phyloP scores from a whole-genome alignment of 2,888 invertebrate species.

The Sicus ferrugineus region DNA sequence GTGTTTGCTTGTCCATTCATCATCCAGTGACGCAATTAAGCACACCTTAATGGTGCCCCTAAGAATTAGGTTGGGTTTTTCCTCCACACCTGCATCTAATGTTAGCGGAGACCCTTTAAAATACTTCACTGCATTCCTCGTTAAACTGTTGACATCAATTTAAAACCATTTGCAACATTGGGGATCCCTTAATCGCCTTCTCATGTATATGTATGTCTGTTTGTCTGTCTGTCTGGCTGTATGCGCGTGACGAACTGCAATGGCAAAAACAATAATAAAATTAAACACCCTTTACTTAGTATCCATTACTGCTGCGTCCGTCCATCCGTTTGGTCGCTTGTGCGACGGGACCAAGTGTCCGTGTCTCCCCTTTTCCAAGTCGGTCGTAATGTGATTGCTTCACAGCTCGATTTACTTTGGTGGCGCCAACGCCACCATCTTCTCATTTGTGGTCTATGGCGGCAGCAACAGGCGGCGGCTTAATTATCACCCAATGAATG shows the following conservation, averaged over 20 bases:
- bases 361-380: constrained; percentile 16
- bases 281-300: neutral
- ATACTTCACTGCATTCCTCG: neutral
- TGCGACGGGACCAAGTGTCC: constrained; percentile 7
- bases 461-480: neutral
- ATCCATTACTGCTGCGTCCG: neutral
- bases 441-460: constrained; percentile 5
- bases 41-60: neutral
- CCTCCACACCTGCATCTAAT: neutral
- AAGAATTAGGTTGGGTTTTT: neutral
- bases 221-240: neutral
- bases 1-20: no score
- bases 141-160: constrained; percentile 2
- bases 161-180: neutral
- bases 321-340: neutral
- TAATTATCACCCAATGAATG: neutral
- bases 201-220: neutral
- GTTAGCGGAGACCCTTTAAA: neutral
- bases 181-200: neutral
- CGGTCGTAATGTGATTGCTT: constrained; percentile 15
- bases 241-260: neutral
- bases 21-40: no score
- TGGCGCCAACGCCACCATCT: constrained; percentile 10
- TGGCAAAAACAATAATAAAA: constrained; percentile 2
- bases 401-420: constrained; percentile 11